Base-by-base conservation (phyloP, 1,140 invertebrate species). In the Andricus grossulariae region DNA sequence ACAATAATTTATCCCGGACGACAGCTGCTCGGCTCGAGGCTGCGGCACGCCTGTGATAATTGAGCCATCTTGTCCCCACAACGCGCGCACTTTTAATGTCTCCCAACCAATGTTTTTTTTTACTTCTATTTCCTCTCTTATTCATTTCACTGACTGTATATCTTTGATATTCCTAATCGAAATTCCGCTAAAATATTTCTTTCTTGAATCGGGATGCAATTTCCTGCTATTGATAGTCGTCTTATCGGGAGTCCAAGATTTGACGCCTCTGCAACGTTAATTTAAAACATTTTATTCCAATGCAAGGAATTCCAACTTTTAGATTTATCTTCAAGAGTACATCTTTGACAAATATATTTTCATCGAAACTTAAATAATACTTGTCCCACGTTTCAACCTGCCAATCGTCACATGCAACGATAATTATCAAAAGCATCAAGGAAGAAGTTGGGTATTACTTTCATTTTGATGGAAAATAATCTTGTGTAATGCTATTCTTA, bases 1-100 rank as follows among this genome's bases (percentile, higher is more conserved):
- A 85, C 71, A 81, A 87, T 87, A 88, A 87, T 88, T 88, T 88
- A 88, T 75, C 72, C 70, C 32, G 19, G 54, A 51, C 73, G 76
- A 81, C 75, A 71, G 82, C 71, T 32, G 66, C 76, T 73, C 74
- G 49, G 72, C 77, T 70, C 57, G 76, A 54, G 73, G 74, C 76
- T 72, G 73, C 51, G 70, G 32, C 8, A 72, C 52, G 49, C n/a
- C 71, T 45, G 79, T 81, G 82, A 87, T 88, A 88, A 88, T 88
- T 88, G 86, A 88, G 85, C 74, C 84, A 83, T 88, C 82, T 71
- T 75, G 81, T 74, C 72, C n/a, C 71, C 73, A 73, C 75, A 80
- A 73, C 54, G 75, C 76, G 51, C 15, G 78, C 81, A 84, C 85
- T 86, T 87, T 86, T 86, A 87, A 86, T 87, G 80, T 76, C 57